Conservation (phyloP, 2,797 vertebrate genomes). For the Myotis myotis region DNA sequence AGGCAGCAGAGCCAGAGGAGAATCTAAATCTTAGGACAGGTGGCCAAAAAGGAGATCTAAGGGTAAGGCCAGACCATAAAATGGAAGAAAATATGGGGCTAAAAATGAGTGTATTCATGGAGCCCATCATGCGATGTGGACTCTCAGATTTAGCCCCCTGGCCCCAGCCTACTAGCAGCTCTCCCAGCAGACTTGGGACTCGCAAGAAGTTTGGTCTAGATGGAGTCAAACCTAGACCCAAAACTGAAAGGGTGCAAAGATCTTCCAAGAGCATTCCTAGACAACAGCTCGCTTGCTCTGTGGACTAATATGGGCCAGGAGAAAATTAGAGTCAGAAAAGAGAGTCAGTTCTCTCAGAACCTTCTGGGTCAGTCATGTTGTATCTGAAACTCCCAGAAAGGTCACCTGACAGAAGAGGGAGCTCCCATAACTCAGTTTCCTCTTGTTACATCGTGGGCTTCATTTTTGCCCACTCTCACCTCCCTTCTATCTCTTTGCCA, state of each 20-base stretch:
- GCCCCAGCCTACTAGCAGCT: not conserved
- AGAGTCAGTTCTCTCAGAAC: not conserved
- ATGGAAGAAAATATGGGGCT: slow-evolving; percentile 5
- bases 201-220: not conserved
- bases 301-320: not conserved
- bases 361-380: not conserved
- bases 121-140: not conserved
- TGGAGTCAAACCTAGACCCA: not conserved
- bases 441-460: slow-evolving; percentile 20
- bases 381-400: slow-evolving; percentile 42
- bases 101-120: not conserved
- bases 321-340: not conserved
- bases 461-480: slow-evolving; percentile 48
- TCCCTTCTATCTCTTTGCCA: slow-evolving; percentile 49
- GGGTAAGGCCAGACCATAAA: not conserved
- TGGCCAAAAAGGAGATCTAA: not conserved
- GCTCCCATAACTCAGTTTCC: slow-evolving; percentile 42
- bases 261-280: not conserved
- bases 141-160: no score
- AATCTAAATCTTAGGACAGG: not conserved
- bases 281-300: not conserved
- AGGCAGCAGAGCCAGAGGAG: not conserved
- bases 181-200: not conserved
- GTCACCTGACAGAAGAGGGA: not conserved
- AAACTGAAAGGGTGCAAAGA: not conserved